Evolutionary conservation across 1,140 invertebrate species (phyloP).

Genomic region (Papilio dardanus): DNA sequence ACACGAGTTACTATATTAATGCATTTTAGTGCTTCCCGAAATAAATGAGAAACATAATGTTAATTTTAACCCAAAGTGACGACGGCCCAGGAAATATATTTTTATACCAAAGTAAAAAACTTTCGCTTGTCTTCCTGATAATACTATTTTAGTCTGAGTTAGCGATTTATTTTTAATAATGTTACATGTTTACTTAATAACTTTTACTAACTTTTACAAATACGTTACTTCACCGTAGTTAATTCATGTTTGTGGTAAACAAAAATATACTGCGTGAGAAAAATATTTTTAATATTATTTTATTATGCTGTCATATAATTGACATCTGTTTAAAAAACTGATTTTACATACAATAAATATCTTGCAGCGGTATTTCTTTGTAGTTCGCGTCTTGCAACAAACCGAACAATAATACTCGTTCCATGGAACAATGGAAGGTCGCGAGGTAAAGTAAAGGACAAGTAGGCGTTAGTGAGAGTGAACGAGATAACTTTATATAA

Average conservation of each 20-base stretch:
- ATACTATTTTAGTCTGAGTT: conserved; percentile 27
- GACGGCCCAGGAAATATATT: conserved; percentile 28
- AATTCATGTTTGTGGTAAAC: too few relatives aligned
- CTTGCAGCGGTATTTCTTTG: not conserved
- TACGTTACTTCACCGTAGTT: too few relatives aligned
- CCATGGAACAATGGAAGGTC: conserved; percentile 31
- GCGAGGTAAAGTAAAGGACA: conserved; percentile 17
- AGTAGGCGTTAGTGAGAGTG: conserved; percentile 20
- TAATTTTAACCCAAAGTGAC: conserved; percentile 30
- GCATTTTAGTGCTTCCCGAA: conserved; percentile 30
- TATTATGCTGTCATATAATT: not conserved
- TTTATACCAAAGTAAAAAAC: conserved; percentile 31
- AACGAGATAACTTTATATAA: not conserved
- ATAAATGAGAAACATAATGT: conserved; percentile 31
- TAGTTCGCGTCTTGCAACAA: not conserved
- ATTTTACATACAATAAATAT: too few relatives aligned
- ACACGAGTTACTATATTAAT: conserved; percentile 19
- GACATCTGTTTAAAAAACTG: too few relatives aligned
- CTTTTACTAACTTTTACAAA: not conserved
- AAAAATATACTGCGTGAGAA: too few relatives aligned
- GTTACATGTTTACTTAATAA: not conserved
- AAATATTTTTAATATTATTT: too few relatives aligned
- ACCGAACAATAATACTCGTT: conserved; percentile 6
- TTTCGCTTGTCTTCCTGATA: conserved; percentile 36
- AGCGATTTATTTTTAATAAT: not conserved